Base-by-base conservation (phyloP, 2,113 vertebrate species). In the Tiliqua scincoides region DNA sequence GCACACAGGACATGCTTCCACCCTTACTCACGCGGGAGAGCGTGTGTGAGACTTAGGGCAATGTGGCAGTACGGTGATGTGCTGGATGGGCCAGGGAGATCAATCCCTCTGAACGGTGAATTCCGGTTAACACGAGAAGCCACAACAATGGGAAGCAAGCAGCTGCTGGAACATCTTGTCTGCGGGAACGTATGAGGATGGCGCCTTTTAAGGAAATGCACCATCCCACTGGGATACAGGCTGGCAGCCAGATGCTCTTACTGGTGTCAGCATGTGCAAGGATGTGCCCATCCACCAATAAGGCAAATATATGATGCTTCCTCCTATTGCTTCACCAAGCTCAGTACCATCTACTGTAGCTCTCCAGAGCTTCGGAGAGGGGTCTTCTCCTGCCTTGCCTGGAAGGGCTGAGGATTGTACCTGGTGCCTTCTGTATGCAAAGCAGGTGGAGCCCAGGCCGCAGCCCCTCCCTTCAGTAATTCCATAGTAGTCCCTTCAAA, bases 71-170 rank as follows among this genome's bases (percentile, higher is more conserved):
- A 52, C 11, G 9, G 6, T 68, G 79, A 32, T 79, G 30, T 37
- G 8, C 61, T 73, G 2, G 0, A 43, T 0, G 30, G 12, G 8
- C 0, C 0, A 43, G 17, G 3, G 12, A n/a, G 23, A 7, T 32
- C 17, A 79, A 57, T 67, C 79, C 71, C 40, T 37, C 3, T 3
- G 57, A 5, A 3, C 0, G 0, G 18, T 78, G 32, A 84, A 43
- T 9, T 10, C 30, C 37, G 70, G 12, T n/a, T 82, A 1, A 0
- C 0, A 0, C 0, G 0, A 1, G 1, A 48, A 65, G 18, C 12
- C 35, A 57, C 65, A 43, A 23, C 27, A 7, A 59, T 79, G 25
- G 71, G 32, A 72, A 6, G 8, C 15, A 43, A 27, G 6, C 23
- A 37, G 17, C 2, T 48, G 48, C 7, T 71, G 40, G 54, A 70